Conservation (phyloP, 2,888 invertebrate genomes). For the Prosopocoilus inquinatus region DNA sequence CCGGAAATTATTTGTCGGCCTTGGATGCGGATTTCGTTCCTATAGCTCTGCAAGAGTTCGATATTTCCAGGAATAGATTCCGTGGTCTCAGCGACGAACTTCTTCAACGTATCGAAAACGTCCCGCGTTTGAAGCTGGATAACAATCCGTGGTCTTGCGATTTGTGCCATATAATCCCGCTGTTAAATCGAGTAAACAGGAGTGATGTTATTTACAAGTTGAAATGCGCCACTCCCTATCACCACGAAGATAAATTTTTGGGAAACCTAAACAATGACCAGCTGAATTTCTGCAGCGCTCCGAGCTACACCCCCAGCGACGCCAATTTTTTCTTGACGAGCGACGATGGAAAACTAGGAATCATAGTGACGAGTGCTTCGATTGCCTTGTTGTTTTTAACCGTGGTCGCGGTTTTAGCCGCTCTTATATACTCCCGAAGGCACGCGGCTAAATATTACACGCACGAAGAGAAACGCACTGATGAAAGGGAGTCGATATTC, state of each 20-base stretch:
- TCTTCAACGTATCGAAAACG: conserved; percentile 43
- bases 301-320: conserved; percentile 56
- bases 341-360: conserved; percentile 57
- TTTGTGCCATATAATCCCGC: conserved; percentile 61
- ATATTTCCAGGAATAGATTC: conserved; percentile 71
- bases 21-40: conserved; percentile 56
- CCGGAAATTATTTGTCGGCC: conserved; percentile 65
- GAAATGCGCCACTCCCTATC: conserved; percentile 59
- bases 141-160: conserved; percentile 70
- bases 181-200: conserved; percentile 59
- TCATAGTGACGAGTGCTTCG: conserved; percentile 58
- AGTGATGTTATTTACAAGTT: conserved; percentile 55
- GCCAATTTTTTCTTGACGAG: conserved; percentile 48
- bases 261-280: conserved; percentile 46
- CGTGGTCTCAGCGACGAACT: conserved; percentile 58
- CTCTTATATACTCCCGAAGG: conserved; percentile 65
- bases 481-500: conserved; percentile 50
- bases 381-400: conserved; percentile 56
- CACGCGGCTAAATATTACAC: conserved; percentile 80
- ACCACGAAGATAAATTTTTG: conserved; percentile 55
- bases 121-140: conserved; percentile 50
- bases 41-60: conserved; percentile 58
- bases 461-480: conserved; percentile 65
- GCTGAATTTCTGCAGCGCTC: conserved; percentile 56
- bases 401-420: conserved; percentile 50